Conservation (phyloP, 2,888 invertebrate genomes). For the Lottia gigantea region DNA sequence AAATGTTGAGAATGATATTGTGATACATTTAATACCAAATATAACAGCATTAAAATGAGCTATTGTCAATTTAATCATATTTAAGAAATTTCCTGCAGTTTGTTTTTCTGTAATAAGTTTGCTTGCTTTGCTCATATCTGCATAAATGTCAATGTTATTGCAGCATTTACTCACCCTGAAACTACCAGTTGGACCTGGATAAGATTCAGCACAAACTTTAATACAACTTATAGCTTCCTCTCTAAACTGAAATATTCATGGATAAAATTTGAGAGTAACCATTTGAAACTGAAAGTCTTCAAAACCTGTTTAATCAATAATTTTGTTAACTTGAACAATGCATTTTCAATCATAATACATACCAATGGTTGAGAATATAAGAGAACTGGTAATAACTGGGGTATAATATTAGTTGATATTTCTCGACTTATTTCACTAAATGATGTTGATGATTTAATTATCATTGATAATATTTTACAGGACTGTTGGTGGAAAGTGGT, state of each 20-base stretch:
- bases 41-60: too few species aligned
- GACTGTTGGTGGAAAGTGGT: slow-evolving; percentile 25
- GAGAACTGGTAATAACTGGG: slow-evolving; percentile 39
- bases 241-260: slow-evolving; percentile 27
- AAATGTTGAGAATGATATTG: background rate
- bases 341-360: slow-evolving; percentile 12
- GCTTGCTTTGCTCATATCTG: too few species aligned
- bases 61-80: too few species aligned
- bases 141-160: background rate
- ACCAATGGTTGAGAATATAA: slow-evolving; percentile 33
- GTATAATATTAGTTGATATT: slow-evolving; percentile 33
- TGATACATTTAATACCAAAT: too few species aligned
- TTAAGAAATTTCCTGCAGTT: too few species aligned
- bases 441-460: slow-evolving; percentile 32
- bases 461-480: slow-evolving; percentile 31
- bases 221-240: slow-evolving; percentile 23
- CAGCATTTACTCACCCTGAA: slow-evolving; percentile 13
- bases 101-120: too few species aligned
- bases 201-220: slow-evolving; percentile 12
- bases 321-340: too few species aligned
- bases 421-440: slow-evolving; percentile 45
- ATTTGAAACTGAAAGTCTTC: background rate
- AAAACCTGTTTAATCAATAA: background rate
- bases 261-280: background rate
- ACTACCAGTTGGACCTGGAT: slow-evolving; percentile 14